Evolutionary conservation across 2,113 vertebrate genomes (phyloP).

Genomic region (Pteropus alecto): DNA sequence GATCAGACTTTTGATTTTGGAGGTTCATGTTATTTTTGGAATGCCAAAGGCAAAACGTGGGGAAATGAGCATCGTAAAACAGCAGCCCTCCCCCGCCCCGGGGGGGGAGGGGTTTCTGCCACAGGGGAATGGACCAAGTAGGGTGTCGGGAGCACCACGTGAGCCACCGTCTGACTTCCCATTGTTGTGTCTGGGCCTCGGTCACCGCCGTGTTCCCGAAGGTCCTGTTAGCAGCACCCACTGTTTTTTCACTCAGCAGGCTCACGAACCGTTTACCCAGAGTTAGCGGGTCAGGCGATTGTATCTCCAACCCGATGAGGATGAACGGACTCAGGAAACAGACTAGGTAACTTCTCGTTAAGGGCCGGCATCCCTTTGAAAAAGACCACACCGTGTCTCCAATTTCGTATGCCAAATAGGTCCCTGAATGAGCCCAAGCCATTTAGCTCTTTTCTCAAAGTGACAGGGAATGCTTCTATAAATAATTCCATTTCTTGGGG

Average conservation of each 20-base stretch:
- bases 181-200: accelerated
- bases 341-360: background rate
- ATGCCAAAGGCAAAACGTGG: background rate
- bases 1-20: background rate
- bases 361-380: background rate
- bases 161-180: accelerated
- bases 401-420: background rate
- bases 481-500: background rate
- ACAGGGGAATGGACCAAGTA: accelerated
- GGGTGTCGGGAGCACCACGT: accelerated
- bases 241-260: background rate
- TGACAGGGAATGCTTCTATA: background rate
- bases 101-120: accelerated
- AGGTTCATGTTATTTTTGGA: background rate
- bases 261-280: background rate
- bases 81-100: too few species aligned
- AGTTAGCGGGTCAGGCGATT: background rate
- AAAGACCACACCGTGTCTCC: background rate
- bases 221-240: accelerated
- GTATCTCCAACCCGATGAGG: background rate
- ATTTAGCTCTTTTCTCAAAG: background rate
- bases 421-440: background rate
- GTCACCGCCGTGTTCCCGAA: accelerated
- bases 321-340: conserved; percentile 8
- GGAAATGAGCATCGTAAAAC: accelerated